These are phyloP conservation scores for Ageneiosus marmoratus DNA, from an alignment of 2,113 vertebrate genomes.

Conservation along the genomic window DNA sequence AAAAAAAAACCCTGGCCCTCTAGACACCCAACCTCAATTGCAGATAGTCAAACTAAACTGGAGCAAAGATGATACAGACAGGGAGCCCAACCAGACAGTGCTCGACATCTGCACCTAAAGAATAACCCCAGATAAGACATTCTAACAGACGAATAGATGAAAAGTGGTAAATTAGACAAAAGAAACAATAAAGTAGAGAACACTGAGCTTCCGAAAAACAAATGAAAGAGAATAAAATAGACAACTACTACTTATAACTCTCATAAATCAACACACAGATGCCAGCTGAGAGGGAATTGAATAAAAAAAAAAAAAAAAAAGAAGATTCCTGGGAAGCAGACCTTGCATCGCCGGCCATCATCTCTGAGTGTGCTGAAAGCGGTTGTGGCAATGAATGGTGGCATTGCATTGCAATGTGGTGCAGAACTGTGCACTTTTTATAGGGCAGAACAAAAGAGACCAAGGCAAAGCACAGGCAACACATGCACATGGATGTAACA, in stretches of 20 bases:
- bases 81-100: neutral
- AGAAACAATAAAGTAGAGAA: neutral
- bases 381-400: too few species aligned
- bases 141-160: neutral
- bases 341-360: too few species aligned
- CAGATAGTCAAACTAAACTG: neutral
- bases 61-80: neutral
- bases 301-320: too few species aligned
- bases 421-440: too few species aligned
- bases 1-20: neutral
- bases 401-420: too few species aligned
- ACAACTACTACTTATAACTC: too few species aligned
- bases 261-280: too few species aligned
- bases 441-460: too few species aligned
- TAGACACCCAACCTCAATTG: neutral
- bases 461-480: too few species aligned
- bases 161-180: conserved; percentile 1
- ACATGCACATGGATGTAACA: too few species aligned
- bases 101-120: neutral
- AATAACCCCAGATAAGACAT: neutral
- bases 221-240: neutral
- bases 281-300: neutral
- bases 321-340: too few species aligned
- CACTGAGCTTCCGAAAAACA: neutral
- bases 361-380: too few species aligned